phyloP scores from a whole-genome alignment of 2,113 vertebrate genomes.

The Ramphastos sulfuratus region DNA sequence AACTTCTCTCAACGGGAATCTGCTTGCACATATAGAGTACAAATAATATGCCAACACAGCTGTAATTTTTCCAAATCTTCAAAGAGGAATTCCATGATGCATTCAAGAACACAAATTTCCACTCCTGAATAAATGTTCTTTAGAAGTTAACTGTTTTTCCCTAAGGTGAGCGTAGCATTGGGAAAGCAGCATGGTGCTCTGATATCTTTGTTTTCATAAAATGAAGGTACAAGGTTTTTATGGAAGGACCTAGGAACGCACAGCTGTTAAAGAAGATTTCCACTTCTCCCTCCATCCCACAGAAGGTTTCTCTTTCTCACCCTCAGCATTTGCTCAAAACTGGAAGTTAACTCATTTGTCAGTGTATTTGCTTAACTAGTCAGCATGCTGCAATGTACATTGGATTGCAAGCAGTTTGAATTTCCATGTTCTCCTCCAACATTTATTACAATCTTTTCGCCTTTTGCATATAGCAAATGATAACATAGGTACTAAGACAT shows the following conservation, averaged over 20 bases:
- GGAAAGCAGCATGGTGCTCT: not conserved
- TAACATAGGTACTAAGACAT: not conserved
- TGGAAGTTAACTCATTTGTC: not conserved
- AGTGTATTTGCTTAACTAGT: not conserved
- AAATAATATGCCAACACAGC: rapidly evolving
- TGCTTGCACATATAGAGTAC: rapidly evolving
- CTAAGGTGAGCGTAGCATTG: not conserved
- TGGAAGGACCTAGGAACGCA: not conserved
- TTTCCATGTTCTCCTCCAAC: not conserved
- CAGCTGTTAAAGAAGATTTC: not conserved
- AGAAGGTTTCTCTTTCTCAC: not conserved
- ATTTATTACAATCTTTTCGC: not conserved
- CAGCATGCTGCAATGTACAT: not conserved
- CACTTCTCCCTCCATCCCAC: not conserved
- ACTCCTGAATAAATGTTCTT: not conserved
- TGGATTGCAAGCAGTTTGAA: not conserved
- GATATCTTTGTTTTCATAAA: not conserved
- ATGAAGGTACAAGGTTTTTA: not conserved
- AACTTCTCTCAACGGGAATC: not conserved
- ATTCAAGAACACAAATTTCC: not conserved
- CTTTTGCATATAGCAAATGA: not conserved
- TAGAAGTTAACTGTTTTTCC: not conserved
- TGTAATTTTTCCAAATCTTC: not conserved
- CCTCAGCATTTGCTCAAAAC: not conserved
- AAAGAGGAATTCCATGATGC: not conserved